Percentiles rank a stretch among this genome's conserved stretches.
phyloP scores from a whole-genome alignment of 2,113 vertebrate species.

The Craseonycteris thonglongyai region DNA sequence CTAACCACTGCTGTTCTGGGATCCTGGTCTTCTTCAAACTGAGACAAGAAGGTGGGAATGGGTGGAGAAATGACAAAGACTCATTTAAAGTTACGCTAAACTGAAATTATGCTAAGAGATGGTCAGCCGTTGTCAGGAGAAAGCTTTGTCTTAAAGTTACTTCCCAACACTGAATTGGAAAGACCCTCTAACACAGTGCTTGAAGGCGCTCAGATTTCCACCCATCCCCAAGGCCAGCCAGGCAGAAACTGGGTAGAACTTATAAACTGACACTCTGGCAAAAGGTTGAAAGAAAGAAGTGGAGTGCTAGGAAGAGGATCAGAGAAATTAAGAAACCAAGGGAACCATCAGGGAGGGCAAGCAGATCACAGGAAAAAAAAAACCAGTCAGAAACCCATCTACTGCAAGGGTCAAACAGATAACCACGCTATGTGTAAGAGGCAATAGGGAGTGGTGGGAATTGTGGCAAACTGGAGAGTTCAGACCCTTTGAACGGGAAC shows the following conservation, averaged over 20 bases:
- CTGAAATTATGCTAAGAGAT: background rate
- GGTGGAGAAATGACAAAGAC: background rate
- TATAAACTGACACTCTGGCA: background rate
- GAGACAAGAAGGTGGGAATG: background rate
- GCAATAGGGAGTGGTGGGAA: background rate
- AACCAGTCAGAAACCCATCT: background rate
- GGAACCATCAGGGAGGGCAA: background rate
- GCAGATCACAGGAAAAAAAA: background rate
- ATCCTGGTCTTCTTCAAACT: background rate
- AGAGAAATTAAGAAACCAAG: background rate
- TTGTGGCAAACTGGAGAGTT: background rate
- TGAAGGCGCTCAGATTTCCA: background rate
- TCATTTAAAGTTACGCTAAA: background rate
- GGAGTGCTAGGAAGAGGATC: background rate
- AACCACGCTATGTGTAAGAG: background rate
- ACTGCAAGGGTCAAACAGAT: background rate
- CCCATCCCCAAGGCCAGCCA: background rate
- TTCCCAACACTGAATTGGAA: background rate
- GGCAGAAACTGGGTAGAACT: background rate
- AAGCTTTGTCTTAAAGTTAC: background rate
- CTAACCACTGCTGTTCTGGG: background rate
- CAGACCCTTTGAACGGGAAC: background rate
- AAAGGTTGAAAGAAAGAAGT: background rate
- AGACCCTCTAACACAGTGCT: no score
- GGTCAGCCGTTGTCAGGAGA: background rate